phyloP scores from a whole-genome alignment of 2,888 invertebrate species.

The Zygogramma bicolorata region DNA sequence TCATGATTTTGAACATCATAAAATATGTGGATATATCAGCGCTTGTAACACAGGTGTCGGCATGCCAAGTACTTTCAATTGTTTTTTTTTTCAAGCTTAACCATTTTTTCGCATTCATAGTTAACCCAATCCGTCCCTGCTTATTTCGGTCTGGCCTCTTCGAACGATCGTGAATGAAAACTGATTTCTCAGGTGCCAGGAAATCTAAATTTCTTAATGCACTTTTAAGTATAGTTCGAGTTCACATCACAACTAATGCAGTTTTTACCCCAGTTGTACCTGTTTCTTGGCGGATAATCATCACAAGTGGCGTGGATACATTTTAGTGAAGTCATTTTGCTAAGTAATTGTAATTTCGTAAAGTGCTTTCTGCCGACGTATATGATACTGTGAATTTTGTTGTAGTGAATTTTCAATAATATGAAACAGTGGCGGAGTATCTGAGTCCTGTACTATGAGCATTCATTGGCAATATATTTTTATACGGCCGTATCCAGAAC shows the following conservation, averaged over 20 bases:
- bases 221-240: slow-evolving; percentile 55
- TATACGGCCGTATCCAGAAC: too few relatives aligned
- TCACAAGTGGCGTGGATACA: slow-evolving; percentile 12
- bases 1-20: too few relatives aligned
- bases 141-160: not conserved
- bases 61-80: not conserved
- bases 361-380: slow-evolving; percentile 47
- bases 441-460: too few relatives aligned
- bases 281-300: slow-evolving; percentile 10
- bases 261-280: slow-evolving; percentile 13
- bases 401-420: slow-evolving; percentile 10
- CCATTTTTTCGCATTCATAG: too few relatives aligned
- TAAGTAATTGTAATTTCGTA: slow-evolving; percentile 52
- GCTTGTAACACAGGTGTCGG: too few relatives aligned
- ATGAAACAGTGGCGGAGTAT: not conserved
- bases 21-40: too few relatives aligned
- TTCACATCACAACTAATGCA: slow-evolving; percentile 21
- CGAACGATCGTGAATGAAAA: not conserved
- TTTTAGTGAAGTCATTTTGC: slow-evolving; percentile 46
- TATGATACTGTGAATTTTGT: slow-evolving; percentile 47
- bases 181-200: slow-evolving; percentile 43
- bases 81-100: not conserved
- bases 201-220: slow-evolving; percentile 55
- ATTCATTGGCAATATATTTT: too few relatives aligned
- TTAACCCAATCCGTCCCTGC: slow-evolving; percentile 5